Evolutionary conservation across 2,113 vertebrate species (phyloP).

Genomic region (Hoplias malabaricus): DNA sequence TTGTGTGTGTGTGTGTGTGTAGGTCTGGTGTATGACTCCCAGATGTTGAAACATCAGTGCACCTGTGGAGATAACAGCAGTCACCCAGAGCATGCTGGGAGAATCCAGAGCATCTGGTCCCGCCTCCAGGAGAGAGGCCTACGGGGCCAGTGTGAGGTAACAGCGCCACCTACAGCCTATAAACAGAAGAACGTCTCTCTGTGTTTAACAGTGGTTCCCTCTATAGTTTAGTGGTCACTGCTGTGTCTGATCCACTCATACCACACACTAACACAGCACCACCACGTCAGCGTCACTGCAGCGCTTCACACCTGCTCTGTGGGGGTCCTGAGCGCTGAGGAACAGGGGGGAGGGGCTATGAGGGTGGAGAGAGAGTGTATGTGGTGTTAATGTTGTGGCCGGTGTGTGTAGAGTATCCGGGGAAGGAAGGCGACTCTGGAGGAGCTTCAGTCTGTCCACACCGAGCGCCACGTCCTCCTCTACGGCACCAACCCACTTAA

Average conservation of each 20-base stretch:
- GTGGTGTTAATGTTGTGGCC: too few species aligned
- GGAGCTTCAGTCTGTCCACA: constrained; percentile 90
- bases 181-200: too few species aligned
- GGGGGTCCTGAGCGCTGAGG: too few species aligned
- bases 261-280: too few species aligned
- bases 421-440: constrained; percentile 90
- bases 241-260: too few species aligned
- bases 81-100: constrained; percentile 93
- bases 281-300: too few species aligned
- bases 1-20: constrained; percentile 45
- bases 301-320: too few species aligned
- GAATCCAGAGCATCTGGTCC: constrained; percentile 98
- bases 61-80: constrained; percentile 94
- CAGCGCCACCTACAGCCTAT: not conserved
- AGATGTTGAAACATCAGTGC: constrained; percentile 96
- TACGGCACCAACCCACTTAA: constrained; percentile 92
- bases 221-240: too few species aligned
- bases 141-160: constrained; percentile 89
- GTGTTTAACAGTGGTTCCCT: too few species aligned
- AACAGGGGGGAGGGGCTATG: too few species aligned
- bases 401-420: constrained; percentile 77
- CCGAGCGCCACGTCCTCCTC: constrained; percentile 85
- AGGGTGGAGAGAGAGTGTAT: too few species aligned
- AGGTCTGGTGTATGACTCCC: constrained; percentile 73
- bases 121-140: constrained; percentile 91